phyloP scores from a whole-genome alignment of 92 coral and sea anemone species.

The Palythoa grandiflora region DNA sequence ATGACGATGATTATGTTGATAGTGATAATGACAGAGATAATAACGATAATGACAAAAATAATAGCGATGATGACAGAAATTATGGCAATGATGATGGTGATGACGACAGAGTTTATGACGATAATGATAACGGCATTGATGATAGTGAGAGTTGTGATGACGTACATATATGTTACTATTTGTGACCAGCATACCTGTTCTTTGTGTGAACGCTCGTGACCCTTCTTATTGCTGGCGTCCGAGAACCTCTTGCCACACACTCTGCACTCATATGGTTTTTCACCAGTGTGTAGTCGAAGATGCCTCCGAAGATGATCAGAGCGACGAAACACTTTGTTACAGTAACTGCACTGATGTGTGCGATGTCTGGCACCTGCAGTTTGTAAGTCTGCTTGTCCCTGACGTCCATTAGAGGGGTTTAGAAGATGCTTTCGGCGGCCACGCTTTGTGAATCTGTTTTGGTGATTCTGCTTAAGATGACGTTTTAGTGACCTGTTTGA shows the following conservation, averaged over 20 bases:
- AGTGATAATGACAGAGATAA: too few species aligned
- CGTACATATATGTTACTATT: neutral
- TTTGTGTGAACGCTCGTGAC: constrained; percentile 20
- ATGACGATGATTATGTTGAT: too few species aligned
- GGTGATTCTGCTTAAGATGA: neutral
- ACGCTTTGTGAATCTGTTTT: neutral
- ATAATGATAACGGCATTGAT: neutral
- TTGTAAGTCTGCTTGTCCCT: neutral
- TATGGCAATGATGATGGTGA: too few species aligned
- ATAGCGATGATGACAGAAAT: too few species aligned
- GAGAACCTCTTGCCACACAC: constrained; percentile 27
- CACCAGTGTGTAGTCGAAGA: constrained; percentile 11
- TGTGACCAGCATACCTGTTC: neutral
- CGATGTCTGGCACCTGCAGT: neutral
- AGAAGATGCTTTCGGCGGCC: too few species aligned
- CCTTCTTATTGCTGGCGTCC: constrained; percentile 20
- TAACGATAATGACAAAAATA: too few species aligned
- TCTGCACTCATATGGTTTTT: constrained; percentile 31
- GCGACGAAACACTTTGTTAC: constrained; percentile 7
- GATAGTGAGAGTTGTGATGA: neutral
- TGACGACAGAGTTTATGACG: neutral
- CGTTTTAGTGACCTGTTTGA: neutral
- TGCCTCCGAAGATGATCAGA: constrained; percentile 20
- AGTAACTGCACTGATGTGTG: neutral
- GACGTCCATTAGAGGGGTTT: neutral